Evolutionary conservation across 2,113 vertebrate genomes (phyloP), one percentile per base, ranked within the genome.

Genomic region (Sardina pilchardus): DNA sequence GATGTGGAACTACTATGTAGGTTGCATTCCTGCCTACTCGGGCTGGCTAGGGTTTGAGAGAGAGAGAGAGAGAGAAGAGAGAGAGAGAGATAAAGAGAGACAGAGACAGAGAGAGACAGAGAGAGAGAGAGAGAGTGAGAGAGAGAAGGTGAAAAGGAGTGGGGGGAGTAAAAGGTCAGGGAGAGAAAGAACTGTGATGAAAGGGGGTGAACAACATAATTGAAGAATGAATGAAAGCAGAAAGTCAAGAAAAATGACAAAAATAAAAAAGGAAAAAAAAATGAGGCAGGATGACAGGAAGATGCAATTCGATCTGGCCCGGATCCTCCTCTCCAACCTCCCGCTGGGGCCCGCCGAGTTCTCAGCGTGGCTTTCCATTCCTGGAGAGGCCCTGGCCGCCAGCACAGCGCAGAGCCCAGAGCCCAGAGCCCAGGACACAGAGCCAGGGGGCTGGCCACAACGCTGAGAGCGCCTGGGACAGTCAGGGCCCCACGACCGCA

Each of bases 11-110:
- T 78, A 83, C 82, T 82, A n/a, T 71, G 81, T 71, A 26, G 1
- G 63, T 26, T 26, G n/a, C 63, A 8, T 71, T 71, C 63, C 26
- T 34, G 26, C 63, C 26, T 71, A 26, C 63, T 71, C 63, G 53
- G 88, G 56, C 85, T 85, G n/a, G 59, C 10, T 43, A 21, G n/a
- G 90, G 89, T 89, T 88, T 88, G 87, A 48, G 83, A 75, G 83
- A 43, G 82, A 81, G 81, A 39, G 78, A 80, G 39, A 47, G 48
- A 86, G 6, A 30, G 56, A 48, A 53, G 3, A 2, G 50, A 53
- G 14, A 47, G 48, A 86, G 6, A 30, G 56, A 48, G 50, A 53
- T 1, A 53, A 3, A 2, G 50, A 53, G 14, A 53, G 14, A 53
- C 16, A 53, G 16, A 19, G 50, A 53, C 12, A 53, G 50, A 53